Conservation (phyloP, 2,888 invertebrate species). For the Melinaea marsaeus region DNA sequence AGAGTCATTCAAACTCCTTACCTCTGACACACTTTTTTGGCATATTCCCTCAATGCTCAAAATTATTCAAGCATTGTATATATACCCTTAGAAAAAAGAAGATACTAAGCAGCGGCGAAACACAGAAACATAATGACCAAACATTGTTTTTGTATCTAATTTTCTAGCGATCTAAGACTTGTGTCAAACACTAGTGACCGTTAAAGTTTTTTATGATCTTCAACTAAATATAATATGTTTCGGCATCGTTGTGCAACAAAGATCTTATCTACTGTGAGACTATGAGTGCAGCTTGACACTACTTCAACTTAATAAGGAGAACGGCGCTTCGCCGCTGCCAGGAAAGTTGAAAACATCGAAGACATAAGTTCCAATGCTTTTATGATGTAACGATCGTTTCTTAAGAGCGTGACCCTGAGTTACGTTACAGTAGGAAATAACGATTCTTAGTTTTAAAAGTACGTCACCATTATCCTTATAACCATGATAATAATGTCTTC, state of each 20-base stretch:
- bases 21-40: constrained; percentile 18
- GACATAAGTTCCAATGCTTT: constrained; percentile 22
- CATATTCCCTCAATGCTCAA: constrained; percentile 26
- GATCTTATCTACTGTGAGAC: constrained; percentile 60
- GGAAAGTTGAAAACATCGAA: constrained; percentile 29
- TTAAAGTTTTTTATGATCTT: constrained; percentile 28
- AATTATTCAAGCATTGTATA: constrained; percentile 23
- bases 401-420: constrained; percentile 21
- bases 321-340: constrained; percentile 53
- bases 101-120: background rate
- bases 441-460: background rate
- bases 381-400: constrained; percentile 49
- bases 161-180: background rate
- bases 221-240: constrained; percentile 28
- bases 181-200: constrained; percentile 16
- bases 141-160: background rate
- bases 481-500: constrained; percentile 2
- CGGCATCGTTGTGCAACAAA: constrained; percentile 43
- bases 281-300: constrained; percentile 62
- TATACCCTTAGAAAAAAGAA: constrained; percentile 6
- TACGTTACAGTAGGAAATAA: constrained; percentile 3
- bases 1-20: constrained; percentile 44
- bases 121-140: background rate
- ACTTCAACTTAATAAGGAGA: constrained; percentile 66
- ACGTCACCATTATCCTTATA: background rate